These are phyloP conservation scores for Sturnus vulgaris DNA, from an alignment of 2,113 vertebrate genomes.

Conservation along the genomic window DNA sequence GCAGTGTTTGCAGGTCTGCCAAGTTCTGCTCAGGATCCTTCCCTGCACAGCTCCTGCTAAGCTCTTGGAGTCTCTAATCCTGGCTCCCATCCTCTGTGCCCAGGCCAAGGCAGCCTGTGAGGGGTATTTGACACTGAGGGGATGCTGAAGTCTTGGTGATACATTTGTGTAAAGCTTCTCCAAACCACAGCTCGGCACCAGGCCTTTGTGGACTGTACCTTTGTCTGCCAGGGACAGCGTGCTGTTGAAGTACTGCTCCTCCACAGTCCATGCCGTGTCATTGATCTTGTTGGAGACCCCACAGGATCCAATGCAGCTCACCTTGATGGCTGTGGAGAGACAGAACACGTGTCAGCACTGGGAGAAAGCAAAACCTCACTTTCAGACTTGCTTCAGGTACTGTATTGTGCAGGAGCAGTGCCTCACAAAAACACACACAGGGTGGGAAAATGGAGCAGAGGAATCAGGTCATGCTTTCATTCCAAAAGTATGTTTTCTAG, in stretches of 20 bases:
- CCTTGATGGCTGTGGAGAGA: constrained; percentile 83
- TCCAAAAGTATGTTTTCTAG: not conserved
- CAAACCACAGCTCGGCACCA: not conserved
- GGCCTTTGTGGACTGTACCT: constrained; percentile 64
- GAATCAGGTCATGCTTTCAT: not conserved
- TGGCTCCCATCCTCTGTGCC: not conserved
- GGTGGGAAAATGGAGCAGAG: not conserved
- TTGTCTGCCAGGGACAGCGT: constrained; percentile 88
- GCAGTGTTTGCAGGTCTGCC: not conserved
- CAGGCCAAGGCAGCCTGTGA: not conserved
- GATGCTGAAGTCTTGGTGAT: not conserved
- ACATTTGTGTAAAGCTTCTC: not conserved
- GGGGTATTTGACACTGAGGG: not conserved
- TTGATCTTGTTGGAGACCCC: constrained; percentile 87
- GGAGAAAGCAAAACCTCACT: not conserved
- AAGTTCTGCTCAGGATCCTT: not conserved
- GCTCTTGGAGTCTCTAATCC: not conserved
- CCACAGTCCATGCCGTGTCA: constrained; percentile 77
- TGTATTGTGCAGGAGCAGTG: not conserved
- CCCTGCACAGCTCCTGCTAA: not conserved
- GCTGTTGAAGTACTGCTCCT: constrained; percentile 93
- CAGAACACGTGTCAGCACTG: not conserved
- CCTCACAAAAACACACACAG: not conserved
- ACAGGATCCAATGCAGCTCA: constrained; percentile 88
- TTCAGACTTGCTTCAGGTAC: not conserved